Evolutionary conservation across 1,140 invertebrate genomes (phyloP).

Genomic region (Branchinecta lindahli): DNA sequence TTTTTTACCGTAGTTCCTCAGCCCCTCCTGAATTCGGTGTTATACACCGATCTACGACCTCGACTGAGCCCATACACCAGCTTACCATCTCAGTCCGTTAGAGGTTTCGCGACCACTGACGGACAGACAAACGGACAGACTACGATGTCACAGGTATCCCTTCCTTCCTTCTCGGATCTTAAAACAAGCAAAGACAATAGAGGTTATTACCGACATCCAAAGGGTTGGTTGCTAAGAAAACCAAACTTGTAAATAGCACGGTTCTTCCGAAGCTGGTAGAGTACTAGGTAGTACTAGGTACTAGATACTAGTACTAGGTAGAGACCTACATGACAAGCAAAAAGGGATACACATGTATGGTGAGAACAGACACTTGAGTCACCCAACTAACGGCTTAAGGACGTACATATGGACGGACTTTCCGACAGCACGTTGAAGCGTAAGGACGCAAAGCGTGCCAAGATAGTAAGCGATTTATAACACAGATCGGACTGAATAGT

Average conservation of each 20-base stretch:
- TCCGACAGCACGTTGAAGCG: too few species aligned
- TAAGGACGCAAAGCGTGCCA: too few species aligned
- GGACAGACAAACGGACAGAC: not conserved
- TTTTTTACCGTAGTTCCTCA: too few species aligned
- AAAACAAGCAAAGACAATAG: not conserved
- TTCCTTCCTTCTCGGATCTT: not conserved
- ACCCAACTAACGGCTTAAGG: too few species aligned
- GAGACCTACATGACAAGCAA: not conserved
- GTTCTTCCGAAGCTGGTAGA: not conserved
- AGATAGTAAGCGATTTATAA: too few species aligned
- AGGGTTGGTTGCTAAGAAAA: conserved; percentile 38
- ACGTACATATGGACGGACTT: too few species aligned
- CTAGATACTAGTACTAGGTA: not conserved
- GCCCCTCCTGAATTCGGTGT: too few species aligned
- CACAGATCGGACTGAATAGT: too few species aligned
- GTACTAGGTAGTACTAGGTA: not conserved
- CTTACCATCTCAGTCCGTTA: not conserved
- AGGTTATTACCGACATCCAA: conserved; percentile 40
- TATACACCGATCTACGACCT: too few species aligned
- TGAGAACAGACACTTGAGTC: too few species aligned
- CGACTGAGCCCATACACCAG: not conserved
- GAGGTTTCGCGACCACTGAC: not conserved
- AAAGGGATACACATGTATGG: not conserved
- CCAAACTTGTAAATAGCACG: conserved; percentile 9
- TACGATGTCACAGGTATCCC: not conserved